A percentile compares a stretch with the other conserved stretches of the same genome.
phyloP scores from a whole-genome alignment of 2,797 vertebrate species.

The Diplodus sargus region DNA sequence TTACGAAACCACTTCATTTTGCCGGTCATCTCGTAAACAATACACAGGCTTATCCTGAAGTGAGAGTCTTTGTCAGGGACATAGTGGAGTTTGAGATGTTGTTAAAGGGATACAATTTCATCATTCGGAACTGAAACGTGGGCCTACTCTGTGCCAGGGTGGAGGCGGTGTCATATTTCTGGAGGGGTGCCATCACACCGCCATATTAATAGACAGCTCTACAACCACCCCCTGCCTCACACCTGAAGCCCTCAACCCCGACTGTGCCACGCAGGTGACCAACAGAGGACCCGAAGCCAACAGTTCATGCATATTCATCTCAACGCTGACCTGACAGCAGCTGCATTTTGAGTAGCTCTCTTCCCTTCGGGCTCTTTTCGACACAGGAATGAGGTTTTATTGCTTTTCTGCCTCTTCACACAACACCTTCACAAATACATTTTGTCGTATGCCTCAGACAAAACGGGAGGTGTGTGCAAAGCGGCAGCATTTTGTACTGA shows the following conservation, averaged over 20 bases:
- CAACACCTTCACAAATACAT: background rate
- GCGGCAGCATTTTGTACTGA: background rate
- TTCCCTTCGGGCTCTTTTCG: conserved; percentile 33
- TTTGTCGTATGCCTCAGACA: background rate
- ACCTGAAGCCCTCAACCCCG: conserved; percentile 66
- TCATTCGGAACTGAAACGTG: conserved; percentile 25
- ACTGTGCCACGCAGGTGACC: conserved; percentile 71
- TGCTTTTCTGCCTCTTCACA: conserved; percentile 8
- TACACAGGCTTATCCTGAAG: background rate
- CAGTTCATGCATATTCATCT: conserved; percentile 80
- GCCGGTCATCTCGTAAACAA: background rate
- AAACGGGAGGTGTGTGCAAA: background rate
- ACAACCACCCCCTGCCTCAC: conserved; percentile 51
- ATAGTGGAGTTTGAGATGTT: conserved; percentile 36
- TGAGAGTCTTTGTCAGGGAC: background rate
- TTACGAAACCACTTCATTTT: background rate
- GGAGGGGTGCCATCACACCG: conserved; percentile 47
- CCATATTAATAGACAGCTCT: conserved; percentile 66
- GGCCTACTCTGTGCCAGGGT: conserved; percentile 38
- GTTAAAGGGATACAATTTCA: conserved; percentile 47
- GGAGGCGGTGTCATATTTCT: conserved; percentile 59
- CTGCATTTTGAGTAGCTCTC: conserved; percentile 60
- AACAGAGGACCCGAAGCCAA: conserved; percentile 67
- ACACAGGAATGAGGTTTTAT: conserved; percentile 17
- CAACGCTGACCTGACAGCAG: conserved; percentile 53